phyloP scores from a whole-genome alignment of 2,797 vertebrate genomes.

The Acanthurus tractus region DNA sequence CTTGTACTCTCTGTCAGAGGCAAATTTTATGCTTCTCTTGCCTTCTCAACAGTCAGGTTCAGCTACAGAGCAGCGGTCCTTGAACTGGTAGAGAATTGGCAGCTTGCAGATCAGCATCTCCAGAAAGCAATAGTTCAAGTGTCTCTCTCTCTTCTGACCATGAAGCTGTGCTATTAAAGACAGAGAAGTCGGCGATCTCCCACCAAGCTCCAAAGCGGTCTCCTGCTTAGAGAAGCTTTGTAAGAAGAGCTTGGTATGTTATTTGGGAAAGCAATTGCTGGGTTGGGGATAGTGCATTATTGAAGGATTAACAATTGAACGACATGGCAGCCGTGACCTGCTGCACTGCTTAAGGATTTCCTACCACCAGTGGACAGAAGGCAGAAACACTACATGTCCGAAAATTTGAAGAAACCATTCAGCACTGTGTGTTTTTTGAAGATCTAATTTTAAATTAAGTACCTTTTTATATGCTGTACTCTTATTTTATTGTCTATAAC shows the following conservation, averaged over 20 bases:
- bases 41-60: not conserved
- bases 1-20: not conserved
- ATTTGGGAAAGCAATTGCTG: not conserved
- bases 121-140: constrained; percentile 3
- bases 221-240: not conserved
- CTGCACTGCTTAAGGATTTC: not conserved
- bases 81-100: not conserved
- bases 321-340: constrained; percentile 10
- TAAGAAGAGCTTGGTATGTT: not conserved
- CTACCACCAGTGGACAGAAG: not conserved
- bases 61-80: not conserved
- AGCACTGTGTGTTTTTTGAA: not conserved
- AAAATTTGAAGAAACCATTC: not conserved
- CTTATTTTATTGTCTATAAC: not conserved
- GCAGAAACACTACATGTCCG: not conserved
- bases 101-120: not conserved
- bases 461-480: too few species aligned
- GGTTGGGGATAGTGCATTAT: not conserved
- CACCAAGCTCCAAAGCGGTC: not conserved
- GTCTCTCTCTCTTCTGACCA: not conserved
- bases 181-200: constrained; percentile 16
- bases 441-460: not conserved
- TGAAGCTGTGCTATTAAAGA: constrained; percentile 7
- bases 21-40: not conserved
- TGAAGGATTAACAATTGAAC: constrained; percentile 8